Percentiles rank a stretch among this genome's conserved stretches.
Conservation (phyloP, 2,113 vertebrate genomes). For the Pristiophorus japonicus region DNA sequence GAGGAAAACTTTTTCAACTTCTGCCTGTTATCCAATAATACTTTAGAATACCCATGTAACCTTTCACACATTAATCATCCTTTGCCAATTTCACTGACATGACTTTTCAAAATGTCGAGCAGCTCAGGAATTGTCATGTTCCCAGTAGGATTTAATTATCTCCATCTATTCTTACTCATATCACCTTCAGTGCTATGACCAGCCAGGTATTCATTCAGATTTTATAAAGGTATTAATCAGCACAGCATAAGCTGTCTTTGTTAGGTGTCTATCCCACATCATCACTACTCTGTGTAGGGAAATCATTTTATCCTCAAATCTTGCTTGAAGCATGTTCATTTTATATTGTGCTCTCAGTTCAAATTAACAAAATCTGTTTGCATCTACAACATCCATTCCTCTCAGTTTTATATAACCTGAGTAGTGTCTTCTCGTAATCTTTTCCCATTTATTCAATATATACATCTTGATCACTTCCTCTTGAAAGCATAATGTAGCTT, state of each 20-base stretch:
- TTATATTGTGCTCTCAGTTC: not conserved
- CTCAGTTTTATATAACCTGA: not conserved
- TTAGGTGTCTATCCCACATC: not conserved
- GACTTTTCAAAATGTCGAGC: not conserved
- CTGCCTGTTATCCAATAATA: not conserved
- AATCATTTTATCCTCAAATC: not conserved
- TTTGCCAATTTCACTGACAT: not conserved
- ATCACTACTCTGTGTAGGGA: not conserved
- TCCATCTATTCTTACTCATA: not conserved
- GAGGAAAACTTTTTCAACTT: not conserved
- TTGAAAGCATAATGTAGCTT: not conserved
- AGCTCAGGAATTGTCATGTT: not conserved
- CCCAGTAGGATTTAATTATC: not conserved
- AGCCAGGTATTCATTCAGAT: not conserved
- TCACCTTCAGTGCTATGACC: not conserved
- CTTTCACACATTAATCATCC: not conserved
- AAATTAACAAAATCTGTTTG: not conserved
- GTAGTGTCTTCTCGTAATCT: not conserved
- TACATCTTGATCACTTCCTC: not conserved
- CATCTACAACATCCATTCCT: not conserved
- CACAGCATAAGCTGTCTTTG: not conserved
- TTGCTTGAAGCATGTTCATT: not conserved
- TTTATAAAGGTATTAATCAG: not conserved
- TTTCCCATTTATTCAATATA: not conserved
- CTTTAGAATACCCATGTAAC: not conserved